Percentiles rank a stretch among this genome's conserved stretches.
Evolutionary conservation across 2,113 vertebrate species (phyloP).

Genomic region (Macaca nemestrina): DNA sequence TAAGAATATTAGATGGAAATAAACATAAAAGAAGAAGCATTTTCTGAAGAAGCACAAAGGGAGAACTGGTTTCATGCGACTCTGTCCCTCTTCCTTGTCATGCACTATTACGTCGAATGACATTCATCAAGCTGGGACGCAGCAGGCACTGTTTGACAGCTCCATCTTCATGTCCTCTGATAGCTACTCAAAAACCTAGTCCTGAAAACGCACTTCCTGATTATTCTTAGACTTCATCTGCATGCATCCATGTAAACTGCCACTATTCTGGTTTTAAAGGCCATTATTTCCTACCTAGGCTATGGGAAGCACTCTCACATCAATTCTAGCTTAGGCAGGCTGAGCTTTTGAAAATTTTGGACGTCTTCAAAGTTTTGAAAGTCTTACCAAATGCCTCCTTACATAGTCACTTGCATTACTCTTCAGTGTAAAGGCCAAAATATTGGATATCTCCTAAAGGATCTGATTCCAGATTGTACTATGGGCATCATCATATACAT

Average conservation of each 20-base stretch:
- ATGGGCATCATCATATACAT: neutral
- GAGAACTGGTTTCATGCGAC: neutral
- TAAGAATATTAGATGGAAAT: neutral
- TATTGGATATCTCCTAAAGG: no score
- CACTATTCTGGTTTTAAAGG: no score
- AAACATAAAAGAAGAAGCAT: neutral
- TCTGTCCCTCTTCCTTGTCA: neutral
- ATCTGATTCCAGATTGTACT: neutral
- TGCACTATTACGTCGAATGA: fast-evolving
- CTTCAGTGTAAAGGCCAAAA: neutral
- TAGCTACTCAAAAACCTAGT: neutral
- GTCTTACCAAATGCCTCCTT: neutral
- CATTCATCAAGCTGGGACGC: neutral
- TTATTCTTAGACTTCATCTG: neutral
- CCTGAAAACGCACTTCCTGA: neutral
- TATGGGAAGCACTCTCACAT: neutral
- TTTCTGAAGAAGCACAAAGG: neutral
- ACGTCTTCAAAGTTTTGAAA: neutral
- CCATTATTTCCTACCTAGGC: neutral
- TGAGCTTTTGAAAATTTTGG: neutral
- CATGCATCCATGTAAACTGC: neutral
- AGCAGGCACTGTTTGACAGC: neutral
- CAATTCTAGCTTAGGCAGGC: neutral
- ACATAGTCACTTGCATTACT: neutral
- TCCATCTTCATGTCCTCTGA: neutral